A percentile compares a stretch with the other conserved stretches of the same genome.
Conservation (phyloP, 37 sponge, comb jelly and placozoan genomes). For the Halichondria panicea region DNA sequence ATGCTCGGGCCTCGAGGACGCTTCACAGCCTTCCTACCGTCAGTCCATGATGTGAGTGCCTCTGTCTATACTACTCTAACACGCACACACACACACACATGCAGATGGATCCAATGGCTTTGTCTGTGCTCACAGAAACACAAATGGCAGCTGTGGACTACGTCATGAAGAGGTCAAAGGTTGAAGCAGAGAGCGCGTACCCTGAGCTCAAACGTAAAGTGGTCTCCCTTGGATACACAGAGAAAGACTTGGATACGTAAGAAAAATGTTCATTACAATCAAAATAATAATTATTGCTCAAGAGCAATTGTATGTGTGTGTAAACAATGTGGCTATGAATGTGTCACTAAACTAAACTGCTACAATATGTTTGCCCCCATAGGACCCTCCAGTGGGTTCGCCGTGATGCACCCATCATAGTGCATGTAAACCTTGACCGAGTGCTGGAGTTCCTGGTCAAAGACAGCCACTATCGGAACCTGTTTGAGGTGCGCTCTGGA, state of each 20-base stretch:
- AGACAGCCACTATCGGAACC: slow-evolving; percentile 81
- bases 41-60: slow-evolving; percentile 64
- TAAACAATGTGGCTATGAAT: too few species aligned
- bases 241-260: slow-evolving; percentile 52
- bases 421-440: slow-evolving; percentile 63
- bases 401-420: slow-evolving; percentile 74
- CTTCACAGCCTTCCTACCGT: slow-evolving; percentile 69
- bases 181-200: slow-evolving; percentile 17
- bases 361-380: background rate
- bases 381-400: slow-evolving; percentile 72
- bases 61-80: background rate
- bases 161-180: slow-evolving; percentile 46
- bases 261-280: too few species aligned
- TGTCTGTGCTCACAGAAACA: slow-evolving; percentile 53
- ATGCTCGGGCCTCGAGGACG: slow-evolving; percentile 42
- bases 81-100: background rate
- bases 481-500: slow-evolving; percentile 65
- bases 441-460: slow-evolving; percentile 46
- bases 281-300: too few species aligned
- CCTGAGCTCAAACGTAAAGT: slow-evolving; percentile 25
- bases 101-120: slow-evolving; percentile 58
- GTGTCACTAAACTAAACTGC: background rate
- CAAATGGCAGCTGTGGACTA: slow-evolving; percentile 66
- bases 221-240: slow-evolving; percentile 43
- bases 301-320: too few species aligned